A percentile compares a stretch with the other conserved stretches of the same genome.
phyloP scores from a whole-genome alignment of 2,797 vertebrate species.

The Oreonectes daqikongensis region DNA sequence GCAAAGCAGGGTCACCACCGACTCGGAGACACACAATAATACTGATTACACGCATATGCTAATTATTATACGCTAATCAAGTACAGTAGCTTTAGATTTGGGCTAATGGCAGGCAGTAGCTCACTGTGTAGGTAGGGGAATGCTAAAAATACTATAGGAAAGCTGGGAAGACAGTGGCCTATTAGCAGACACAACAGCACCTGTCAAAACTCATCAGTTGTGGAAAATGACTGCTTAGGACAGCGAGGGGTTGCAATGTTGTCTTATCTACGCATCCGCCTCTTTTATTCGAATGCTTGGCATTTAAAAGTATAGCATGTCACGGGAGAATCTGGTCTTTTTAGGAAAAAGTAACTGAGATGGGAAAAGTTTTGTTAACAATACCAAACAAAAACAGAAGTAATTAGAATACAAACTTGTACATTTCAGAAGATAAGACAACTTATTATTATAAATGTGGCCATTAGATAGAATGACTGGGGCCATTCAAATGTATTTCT shows the following conservation, averaged over 20 bases:
- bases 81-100: slow-evolving; percentile 82
- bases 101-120: slow-evolving; percentile 73
- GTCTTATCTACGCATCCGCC: slow-evolving; percentile 8
- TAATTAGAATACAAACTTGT: background rate
- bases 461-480: background rate
- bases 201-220: slow-evolving; percentile 63
- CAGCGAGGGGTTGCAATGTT: slow-evolving; percentile 17
- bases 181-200: slow-evolving; percentile 64
- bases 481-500: background rate
- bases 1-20: slow-evolving; percentile 82
- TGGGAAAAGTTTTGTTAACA: slow-evolving; percentile 20
- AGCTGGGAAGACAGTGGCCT: slow-evolving; percentile 52
- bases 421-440: background rate
- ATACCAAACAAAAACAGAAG: background rate
- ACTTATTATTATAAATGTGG: background rate
- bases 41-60: slow-evolving; percentile 87
- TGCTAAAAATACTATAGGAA: slow-evolving; percentile 72
- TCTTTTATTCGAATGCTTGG: background rate
- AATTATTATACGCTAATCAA: slow-evolving; percentile 86
- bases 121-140: slow-evolving; percentile 65
- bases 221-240: slow-evolving; percentile 32
- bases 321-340: slow-evolving; percentile 15
- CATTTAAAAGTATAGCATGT: slow-evolving; percentile 33
- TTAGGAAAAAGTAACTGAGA: background rate
- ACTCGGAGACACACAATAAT: slow-evolving; percentile 83